These are phyloP conservation scores for Diabrotica balteata DNA, from an alignment of 2,888 invertebrate species.

Conservation along the genomic window DNA sequence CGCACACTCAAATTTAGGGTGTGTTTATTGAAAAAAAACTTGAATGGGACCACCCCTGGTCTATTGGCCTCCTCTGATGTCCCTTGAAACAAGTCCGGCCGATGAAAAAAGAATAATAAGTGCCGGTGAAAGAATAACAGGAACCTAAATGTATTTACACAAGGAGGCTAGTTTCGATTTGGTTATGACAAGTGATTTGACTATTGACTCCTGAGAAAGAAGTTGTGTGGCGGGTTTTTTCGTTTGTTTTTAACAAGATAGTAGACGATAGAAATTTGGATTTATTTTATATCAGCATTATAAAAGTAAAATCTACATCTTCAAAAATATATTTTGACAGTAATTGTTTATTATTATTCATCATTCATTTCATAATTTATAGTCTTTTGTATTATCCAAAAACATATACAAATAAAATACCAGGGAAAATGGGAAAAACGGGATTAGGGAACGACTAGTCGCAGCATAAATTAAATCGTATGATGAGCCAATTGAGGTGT, in stretches of 20 bases:
- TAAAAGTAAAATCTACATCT: too few species aligned
- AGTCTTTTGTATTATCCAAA: too few species aligned
- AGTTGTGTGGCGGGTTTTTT: constrained; percentile 5
- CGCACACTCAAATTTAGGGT: constrained; percentile 43
- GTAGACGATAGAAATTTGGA: too few species aligned
- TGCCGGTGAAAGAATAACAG: constrained; percentile 33
- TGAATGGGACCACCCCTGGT: constrained; percentile 51
- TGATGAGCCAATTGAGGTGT: too few species aligned
- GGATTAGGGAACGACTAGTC: too few species aligned
- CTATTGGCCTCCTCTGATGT: constrained; percentile 17
- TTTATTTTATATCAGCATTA: too few species aligned
- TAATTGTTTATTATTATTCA: too few species aligned
- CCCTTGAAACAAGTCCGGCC: constrained; percentile 17
- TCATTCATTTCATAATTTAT: too few species aligned
- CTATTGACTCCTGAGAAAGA: constrained; percentile 10
- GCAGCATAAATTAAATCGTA: too few species aligned
- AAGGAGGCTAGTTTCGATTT: constrained; percentile 29
- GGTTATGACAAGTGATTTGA: constrained; percentile 14
- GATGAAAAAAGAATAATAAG: constrained; percentile 15
- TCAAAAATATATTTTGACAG: too few species aligned
- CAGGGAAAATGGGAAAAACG: too few species aligned
- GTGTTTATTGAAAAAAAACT: constrained; percentile 47
- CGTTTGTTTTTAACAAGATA: not conserved
- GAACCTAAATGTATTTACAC: constrained; percentile 37
- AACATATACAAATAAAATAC: too few species aligned